Conservation (phyloP, 2,888 invertebrate genomes). For the Drosophila meridiana region DNA sequence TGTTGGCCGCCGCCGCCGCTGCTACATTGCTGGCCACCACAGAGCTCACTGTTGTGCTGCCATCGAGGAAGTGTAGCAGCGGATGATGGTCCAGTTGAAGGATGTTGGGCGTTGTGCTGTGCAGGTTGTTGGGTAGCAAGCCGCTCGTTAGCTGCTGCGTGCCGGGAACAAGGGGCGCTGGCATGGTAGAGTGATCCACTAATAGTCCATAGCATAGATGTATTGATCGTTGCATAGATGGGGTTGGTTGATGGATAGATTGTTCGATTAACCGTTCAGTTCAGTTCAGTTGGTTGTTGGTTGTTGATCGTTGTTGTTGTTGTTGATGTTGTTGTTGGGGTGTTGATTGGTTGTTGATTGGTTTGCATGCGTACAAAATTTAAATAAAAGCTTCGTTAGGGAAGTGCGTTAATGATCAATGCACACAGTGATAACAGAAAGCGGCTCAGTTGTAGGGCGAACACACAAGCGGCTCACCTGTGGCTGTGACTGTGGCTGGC, state of each 20-base stretch:
- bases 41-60: slow-evolving; percentile 82
- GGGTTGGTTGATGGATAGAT: slow-evolving; percentile 42
- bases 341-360: slow-evolving; percentile 40
- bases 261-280: slow-evolving; percentile 37
- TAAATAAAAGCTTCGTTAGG: slow-evolving; percentile 84
- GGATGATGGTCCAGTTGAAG: slow-evolving; percentile 83
- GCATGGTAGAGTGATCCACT: slow-evolving; percentile 73
- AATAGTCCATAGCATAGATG: slow-evolving; percentile 38
- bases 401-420: slow-evolving; percentile 81
- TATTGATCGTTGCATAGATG: slow-evolving; percentile 40
- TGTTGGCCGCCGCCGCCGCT: slow-evolving; percentile 67
- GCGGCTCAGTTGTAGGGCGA: slow-evolving; percentile 83
- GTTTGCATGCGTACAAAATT: slow-evolving; percentile 83
- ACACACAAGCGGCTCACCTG: slow-evolving; percentile 82
- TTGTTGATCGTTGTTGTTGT: slow-evolving; percentile 49
- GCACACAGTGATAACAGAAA: slow-evolving; percentile 81
- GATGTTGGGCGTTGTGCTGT: slow-evolving; percentile 68
- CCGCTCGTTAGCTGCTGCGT: slow-evolving; percentile 69
- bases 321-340: slow-evolving; percentile 29
- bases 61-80: slow-evolving; percentile 82
- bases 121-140: slow-evolving; percentile 71
- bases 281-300: slow-evolving; percentile 39
- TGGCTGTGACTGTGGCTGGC: slow-evolving; percentile 70
- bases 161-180: slow-evolving; percentile 64
- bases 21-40: slow-evolving; percentile 70